These are phyloP conservation scores for Sebastolobus alascanus DNA, from an alignment of 2,797 vertebrate species.

Conservation along the genomic window DNA sequence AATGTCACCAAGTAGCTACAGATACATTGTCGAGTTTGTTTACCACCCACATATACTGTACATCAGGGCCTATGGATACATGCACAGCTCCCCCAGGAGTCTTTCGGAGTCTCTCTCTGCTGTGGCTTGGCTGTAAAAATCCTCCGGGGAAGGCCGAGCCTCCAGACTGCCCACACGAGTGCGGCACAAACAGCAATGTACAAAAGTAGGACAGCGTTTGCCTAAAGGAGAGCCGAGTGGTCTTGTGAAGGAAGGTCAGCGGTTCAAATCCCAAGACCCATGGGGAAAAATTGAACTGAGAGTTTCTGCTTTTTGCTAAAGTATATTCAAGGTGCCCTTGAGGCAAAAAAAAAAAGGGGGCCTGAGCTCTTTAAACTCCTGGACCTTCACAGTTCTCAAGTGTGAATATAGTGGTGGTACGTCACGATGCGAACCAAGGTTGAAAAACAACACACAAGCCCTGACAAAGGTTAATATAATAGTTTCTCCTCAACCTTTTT, in stretches of 20 bases:
- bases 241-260: constrained; percentile 60
- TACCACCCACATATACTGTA: constrained; percentile 2
- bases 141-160: constrained; percentile 49
- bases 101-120: constrained; percentile 28
- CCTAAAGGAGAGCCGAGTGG: constrained; percentile 64
- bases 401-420: constrained; percentile 12
- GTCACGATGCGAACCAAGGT: constrained; percentile 12
- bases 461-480: constrained; percentile 70
- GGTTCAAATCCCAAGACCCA: constrained; percentile 49
- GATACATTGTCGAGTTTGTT: background rate
- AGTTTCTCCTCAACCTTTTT: constrained; percentile 52
- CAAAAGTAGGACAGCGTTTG: constrained; percentile 65
- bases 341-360: constrained; percentile 21
- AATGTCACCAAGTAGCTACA: constrained; percentile 11
- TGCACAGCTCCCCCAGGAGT: constrained; percentile 22
- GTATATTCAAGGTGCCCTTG: constrained; percentile 57
- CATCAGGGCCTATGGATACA: constrained; percentile 10
- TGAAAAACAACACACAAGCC: constrained; percentile 36
- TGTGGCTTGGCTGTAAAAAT: constrained; percentile 25
- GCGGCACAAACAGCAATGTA: constrained; percentile 31
- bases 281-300: constrained; percentile 22
- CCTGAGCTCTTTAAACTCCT: constrained; percentile 29
- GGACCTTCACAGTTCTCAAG: constrained; percentile 29
- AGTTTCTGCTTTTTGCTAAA: constrained; percentile 28
- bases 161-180: constrained; percentile 41